These are phyloP conservation scores for Sphaerodactylus townsendi DNA, from an alignment of 2,113 vertebrate genomes.

Conservation along the genomic window DNA sequence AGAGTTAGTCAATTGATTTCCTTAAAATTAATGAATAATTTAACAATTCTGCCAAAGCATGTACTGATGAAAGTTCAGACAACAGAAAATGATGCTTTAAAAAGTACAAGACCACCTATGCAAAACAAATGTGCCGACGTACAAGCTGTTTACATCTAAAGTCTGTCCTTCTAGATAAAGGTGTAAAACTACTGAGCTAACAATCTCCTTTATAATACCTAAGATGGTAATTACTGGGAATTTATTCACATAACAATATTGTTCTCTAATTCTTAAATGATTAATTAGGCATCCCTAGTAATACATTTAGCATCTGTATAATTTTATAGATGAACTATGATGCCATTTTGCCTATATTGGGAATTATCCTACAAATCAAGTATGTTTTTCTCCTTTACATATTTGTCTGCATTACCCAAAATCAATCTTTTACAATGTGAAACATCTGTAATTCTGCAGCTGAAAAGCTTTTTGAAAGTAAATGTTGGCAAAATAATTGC, in stretches of 20 bases:
- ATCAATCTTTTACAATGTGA: not conserved
- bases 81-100: not conserved
- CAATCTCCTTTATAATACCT: not conserved
- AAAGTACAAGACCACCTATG: not conserved
- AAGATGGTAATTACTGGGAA: not conserved
- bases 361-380: not conserved
- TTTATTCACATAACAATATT: not conserved
- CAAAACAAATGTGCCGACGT: not conserved
- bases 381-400: not conserved
- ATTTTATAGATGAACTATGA: not conserved
- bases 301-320: not conserved
- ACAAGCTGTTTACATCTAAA: not conserved
- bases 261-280: not conserved
- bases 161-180: too few relatives aligned
- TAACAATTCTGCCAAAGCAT: too few relatives aligned
- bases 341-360: not conserved
- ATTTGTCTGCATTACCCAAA: not conserved
- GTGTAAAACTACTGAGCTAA: not conserved
- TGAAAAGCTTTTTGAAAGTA: not conserved
- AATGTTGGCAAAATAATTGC: conserved; percentile 6
- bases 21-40: too few relatives aligned
- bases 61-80: too few relatives aligned
- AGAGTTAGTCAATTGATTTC: too few relatives aligned
- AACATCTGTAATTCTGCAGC: not conserved
- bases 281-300: not conserved